Conservation (phyloP, 2,797 vertebrate genomes). For the Lepidocolaptes lacrymiger region DNA sequence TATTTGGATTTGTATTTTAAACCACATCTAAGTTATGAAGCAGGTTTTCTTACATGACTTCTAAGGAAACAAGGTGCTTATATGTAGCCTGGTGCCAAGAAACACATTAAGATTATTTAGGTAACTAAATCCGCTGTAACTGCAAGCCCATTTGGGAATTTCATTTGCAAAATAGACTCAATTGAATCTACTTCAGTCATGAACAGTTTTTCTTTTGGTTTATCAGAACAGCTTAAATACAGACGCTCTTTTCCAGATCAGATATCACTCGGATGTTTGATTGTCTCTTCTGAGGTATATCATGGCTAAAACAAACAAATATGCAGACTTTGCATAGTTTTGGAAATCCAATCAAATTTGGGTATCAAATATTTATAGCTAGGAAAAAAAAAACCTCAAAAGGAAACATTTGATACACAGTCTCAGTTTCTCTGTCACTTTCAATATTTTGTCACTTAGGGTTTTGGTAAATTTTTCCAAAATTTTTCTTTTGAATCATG, state of each 20-base stretch:
- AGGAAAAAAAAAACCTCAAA: not conserved
- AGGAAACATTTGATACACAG: too few species aligned
- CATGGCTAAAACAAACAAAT: not conserved
- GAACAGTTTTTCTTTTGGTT: not conserved
- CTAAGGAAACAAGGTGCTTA: not conserved
- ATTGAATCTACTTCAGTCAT: not conserved
- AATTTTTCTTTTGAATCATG: not conserved
- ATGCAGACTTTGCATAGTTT: not conserved
- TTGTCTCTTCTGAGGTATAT: not conserved
- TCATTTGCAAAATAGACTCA: not conserved
- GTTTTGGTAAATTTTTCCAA: not conserved
- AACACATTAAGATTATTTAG: not conserved
- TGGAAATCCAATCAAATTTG: not conserved
- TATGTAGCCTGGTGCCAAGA: not conserved
- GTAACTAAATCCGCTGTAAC: not conserved
- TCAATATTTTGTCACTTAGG: not conserved
- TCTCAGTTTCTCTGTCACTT: not conserved
- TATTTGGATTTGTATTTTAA: not conserved
- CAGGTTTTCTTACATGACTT: not conserved
- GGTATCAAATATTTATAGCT: not conserved
- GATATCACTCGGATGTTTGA: not conserved
- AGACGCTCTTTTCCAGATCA: not conserved
- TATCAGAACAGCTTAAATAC: not conserved
- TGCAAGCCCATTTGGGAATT: not conserved
- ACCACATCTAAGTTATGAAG: not conserved